Evolutionary conservation across 2,888 invertebrate genomes (phyloP).

Genomic region (Drosophila vallismaia): DNA sequence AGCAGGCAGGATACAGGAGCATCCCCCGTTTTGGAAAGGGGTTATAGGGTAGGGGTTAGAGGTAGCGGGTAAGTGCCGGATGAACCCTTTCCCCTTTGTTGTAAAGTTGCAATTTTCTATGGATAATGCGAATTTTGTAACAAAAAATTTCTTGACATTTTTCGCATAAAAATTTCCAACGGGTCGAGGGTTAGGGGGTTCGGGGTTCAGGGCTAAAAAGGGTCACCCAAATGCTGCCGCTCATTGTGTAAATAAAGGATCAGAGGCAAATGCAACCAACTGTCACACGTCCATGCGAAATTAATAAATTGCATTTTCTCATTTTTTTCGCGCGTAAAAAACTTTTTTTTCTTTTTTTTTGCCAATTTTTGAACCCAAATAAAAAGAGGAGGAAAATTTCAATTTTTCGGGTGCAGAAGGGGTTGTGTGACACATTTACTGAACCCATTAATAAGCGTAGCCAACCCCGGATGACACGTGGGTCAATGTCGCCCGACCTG

Average conservation of each 20-base stretch:
- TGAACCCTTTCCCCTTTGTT: conserved; percentile 59
- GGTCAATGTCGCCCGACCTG: conserved; percentile 68
- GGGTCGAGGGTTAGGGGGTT: conserved; percentile 23
- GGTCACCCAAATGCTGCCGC: conserved; percentile 67
- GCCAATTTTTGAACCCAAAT: conserved; percentile 73
- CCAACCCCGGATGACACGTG: conserved; percentile 77
- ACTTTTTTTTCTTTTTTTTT: conserved; percentile 31
- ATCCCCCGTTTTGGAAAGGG: conserved; percentile 22
- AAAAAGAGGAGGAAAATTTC: conserved; percentile 46
- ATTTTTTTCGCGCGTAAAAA: conserved; percentile 47
- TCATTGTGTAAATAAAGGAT: conserved; percentile 77
- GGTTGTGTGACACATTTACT: conserved; percentile 80
- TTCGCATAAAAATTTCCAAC: conserved; percentile 55
- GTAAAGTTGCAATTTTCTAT: conserved; percentile 63
- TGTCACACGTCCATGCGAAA: conserved; percentile 71
- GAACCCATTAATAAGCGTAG: conserved; percentile 82
- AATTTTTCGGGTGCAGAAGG: conserved; percentile 65
- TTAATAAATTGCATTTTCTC: conserved; percentile 67
- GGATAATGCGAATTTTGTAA: conserved; percentile 73
- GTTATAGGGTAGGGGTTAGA: conserved; percentile 30
- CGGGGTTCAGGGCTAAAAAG: conserved; percentile 58
- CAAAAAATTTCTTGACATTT: conserved; percentile 64
- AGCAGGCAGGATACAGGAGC: neutral
- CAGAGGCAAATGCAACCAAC: conserved; percentile 57
- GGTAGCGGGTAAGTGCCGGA: conserved; percentile 30